A percentile compares a stretch with the other conserved stretches of the same genome.
Conservation (phyloP, 2,113 vertebrate genomes). For the Perognathus longimembris region DNA sequence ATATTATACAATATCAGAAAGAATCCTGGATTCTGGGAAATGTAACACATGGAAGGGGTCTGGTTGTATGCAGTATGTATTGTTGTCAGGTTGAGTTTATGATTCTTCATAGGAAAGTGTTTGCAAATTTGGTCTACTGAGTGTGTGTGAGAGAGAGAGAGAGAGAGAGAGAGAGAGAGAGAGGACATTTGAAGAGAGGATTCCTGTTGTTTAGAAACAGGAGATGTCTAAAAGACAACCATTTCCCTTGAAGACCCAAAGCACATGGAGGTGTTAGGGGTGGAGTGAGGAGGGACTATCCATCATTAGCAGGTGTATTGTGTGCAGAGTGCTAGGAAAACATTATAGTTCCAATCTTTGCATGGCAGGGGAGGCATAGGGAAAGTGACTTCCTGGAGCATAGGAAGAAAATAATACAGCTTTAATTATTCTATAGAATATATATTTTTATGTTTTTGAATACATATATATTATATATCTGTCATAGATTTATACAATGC, state of each 20-base stretch:
- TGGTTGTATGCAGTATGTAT: not conserved
- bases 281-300: not conserved
- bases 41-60: not conserved
- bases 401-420: not conserved
- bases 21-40: not conserved
- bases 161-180: no score
- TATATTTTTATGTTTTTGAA: conserved; percentile 2
- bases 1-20: not conserved
- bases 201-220: not conserved
- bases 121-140: not conserved
- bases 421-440: conserved; percentile 21
- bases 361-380: not conserved
- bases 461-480: not conserved
- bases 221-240: not conserved
- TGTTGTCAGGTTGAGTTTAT: not conserved
- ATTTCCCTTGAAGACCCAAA: not conserved
- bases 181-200: not conserved
- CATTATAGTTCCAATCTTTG: not conserved
- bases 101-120: not conserved
- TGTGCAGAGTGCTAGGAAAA: not conserved
- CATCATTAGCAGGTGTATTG: not conserved
- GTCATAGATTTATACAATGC: not conserved
- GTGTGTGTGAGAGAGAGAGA: no score
- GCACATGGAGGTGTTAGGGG: not conserved
- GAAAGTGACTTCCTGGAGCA: not conserved